Percentiles rank a stretch among this genome's conserved stretches.
phyloP scores from a whole-genome alignment of 2,113 vertebrate species.

The Sander vitreus region DNA sequence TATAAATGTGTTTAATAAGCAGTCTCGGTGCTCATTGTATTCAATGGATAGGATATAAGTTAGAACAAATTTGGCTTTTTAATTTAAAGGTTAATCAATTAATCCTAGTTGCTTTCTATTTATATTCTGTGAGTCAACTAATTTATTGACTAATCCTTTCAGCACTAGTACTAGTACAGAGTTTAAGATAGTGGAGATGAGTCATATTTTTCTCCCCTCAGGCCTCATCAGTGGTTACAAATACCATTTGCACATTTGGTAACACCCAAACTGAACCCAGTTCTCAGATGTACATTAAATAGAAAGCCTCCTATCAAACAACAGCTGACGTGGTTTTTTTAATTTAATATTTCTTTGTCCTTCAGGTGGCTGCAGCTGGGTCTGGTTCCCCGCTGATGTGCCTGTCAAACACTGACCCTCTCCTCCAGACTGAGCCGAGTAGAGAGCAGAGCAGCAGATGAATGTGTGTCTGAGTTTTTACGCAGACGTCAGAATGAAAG shows the following conservation, averaged over 20 bases:
- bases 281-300: neutral
- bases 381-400: neutral
- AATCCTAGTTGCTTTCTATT: neutral
- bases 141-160: neutral
- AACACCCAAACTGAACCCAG: neutral
- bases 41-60: too few relatives aligned
- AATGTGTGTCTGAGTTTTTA: neutral
- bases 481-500: neutral
- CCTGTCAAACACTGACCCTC: neutral
- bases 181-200: neutral
- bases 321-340: neutral
- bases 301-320: neutral
- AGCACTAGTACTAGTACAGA: neutral
- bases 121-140: neutral
- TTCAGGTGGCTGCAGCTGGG: neutral
- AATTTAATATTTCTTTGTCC: neutral
- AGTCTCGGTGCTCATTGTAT: too few relatives aligned
- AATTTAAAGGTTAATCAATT: neutral
- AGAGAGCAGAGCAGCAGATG: neutral
- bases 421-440: neutral
- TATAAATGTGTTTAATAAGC: too few relatives aligned
- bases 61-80: neutral
- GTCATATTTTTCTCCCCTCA: neutral
- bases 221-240: neutral
- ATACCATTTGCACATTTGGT: neutral